A percentile compares a stretch with the other conserved stretches of the same genome.
Conservation (phyloP, 2,888 invertebrate genomes). For the Ophioninae sp. region DNA sequence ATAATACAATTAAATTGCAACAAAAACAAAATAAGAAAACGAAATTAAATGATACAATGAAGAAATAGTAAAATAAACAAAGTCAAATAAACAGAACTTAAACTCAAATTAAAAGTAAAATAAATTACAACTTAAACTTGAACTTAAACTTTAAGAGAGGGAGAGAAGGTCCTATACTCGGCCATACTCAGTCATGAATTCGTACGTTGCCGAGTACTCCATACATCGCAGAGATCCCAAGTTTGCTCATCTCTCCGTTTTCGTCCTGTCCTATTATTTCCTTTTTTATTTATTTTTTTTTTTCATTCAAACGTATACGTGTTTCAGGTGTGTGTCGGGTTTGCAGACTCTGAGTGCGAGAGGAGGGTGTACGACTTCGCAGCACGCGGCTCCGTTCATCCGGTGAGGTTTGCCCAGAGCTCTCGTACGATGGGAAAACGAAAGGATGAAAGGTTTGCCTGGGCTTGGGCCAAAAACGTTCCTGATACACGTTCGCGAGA, state of each 20-base stretch:
- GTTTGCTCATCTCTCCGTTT: slow-evolving; percentile 3
- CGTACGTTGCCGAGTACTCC: too few relatives aligned
- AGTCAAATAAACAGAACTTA: too few relatives aligned
- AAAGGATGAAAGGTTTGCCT: slow-evolving; percentile 60
- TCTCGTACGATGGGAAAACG: slow-evolving; percentile 43
- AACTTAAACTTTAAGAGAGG: too few relatives aligned
- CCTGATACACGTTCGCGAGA: slow-evolving; percentile 60
- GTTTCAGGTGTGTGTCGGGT: slow-evolving; percentile 9
- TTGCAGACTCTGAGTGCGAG: slow-evolving; percentile 28
- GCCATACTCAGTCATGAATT: too few relatives aligned
- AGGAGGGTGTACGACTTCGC: slow-evolving; percentile 20
- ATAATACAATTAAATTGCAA: too few relatives aligned
- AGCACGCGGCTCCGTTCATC: slow-evolving; percentile 37
- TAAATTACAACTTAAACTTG: too few relatives aligned
- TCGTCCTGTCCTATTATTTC: not conserved
- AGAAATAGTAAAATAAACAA: too few relatives aligned
- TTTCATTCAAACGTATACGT: not conserved
- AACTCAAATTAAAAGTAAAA: too few relatives aligned
- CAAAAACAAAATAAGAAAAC: too few relatives aligned
- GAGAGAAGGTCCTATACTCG: not conserved
- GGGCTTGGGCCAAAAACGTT: slow-evolving; percentile 62
- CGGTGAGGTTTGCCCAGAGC: slow-evolving; percentile 32
- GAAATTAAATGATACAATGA: too few relatives aligned
- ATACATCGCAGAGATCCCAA: too few relatives aligned
- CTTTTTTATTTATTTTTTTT: not conserved